These are phyloP conservation scores for Lasiurus cinereus DNA, from an alignment of 2,113 vertebrate species.

Conservation along the genomic window DNA sequence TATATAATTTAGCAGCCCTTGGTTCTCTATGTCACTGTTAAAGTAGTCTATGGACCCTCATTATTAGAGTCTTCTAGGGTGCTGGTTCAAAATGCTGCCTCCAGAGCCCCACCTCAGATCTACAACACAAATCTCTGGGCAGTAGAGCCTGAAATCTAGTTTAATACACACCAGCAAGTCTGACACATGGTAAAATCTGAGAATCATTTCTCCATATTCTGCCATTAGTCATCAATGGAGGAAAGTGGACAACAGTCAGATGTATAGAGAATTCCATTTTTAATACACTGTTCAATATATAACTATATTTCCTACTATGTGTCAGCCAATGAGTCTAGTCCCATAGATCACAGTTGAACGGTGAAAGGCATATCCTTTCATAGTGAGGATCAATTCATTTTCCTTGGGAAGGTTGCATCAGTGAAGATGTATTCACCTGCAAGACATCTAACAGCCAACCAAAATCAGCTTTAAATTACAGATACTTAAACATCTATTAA, in stretches of 20 bases:
- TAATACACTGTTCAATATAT: not conserved
- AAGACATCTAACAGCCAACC: not conserved
- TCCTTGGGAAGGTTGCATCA: not conserved
- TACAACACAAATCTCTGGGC: not conserved
- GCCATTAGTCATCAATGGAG: not conserved
- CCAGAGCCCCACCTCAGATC: not conserved
- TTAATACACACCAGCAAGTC: not conserved
- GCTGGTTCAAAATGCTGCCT: not conserved
- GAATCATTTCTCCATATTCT: not conserved
- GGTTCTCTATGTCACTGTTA: not conserved
- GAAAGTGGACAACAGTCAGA: not conserved
- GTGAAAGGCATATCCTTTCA: not conserved
- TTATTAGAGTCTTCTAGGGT: not conserved
- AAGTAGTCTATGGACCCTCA: not conserved
- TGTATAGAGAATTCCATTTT: not conserved
- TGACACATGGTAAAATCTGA: not conserved
- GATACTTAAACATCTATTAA: conserved; percentile 19
- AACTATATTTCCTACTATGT: not conserved
- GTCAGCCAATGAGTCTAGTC: not conserved
- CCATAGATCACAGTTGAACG: not conserved
- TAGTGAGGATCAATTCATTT: not conserved
- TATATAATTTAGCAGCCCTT: not conserved
- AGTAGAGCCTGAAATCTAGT: not conserved
- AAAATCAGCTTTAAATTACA: not conserved
- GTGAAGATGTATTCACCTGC: not conserved